A percentile compares a stretch with the other conserved stretches of the same genome.
Evolutionary conservation across 2,113 vertebrate species (phyloP).

Genomic region (Psammodynastes pulverulentus): DNA sequence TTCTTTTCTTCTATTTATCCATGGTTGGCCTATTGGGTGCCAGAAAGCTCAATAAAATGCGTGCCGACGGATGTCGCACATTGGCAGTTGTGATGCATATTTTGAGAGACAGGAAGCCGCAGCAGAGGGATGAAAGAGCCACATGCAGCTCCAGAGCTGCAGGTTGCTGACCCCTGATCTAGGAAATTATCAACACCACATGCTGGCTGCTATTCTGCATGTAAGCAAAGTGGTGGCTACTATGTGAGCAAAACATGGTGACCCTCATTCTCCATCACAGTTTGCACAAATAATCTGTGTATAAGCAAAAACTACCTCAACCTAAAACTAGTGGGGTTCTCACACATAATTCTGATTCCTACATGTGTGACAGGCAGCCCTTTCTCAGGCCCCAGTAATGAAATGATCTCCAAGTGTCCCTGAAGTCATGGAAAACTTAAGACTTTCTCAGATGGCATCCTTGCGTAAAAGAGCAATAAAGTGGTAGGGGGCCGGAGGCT

Average conservation of each 20-base stretch:
- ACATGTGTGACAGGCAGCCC: background rate
- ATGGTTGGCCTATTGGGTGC: no score
- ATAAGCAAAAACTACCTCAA: background rate
- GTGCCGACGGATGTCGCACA: no score
- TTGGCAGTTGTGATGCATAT: no score
- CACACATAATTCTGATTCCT: background rate
- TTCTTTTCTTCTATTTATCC: no score
- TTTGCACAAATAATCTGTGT: background rate
- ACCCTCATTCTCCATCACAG: background rate
- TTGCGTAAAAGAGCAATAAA: no score
- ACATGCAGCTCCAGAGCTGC: no score
- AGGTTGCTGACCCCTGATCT: no score
- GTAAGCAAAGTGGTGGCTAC: background rate
- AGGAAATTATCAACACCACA: background rate
- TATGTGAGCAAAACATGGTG: background rate
- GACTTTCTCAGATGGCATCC: no score
- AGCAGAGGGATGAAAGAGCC: no score
- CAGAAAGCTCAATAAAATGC: no score
- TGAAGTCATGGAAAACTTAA: background rate
- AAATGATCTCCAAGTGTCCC: background rate
- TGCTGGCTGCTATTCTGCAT: background rate
- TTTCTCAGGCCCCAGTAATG: background rate
- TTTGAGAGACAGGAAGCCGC: no score
- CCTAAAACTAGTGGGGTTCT: background rate
- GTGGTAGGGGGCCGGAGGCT: no score